A percentile compares a stretch with the other conserved stretches of the same genome.
Conservation (phyloP, 2,797 vertebrate species). For the Pelobates cultripes region DNA sequence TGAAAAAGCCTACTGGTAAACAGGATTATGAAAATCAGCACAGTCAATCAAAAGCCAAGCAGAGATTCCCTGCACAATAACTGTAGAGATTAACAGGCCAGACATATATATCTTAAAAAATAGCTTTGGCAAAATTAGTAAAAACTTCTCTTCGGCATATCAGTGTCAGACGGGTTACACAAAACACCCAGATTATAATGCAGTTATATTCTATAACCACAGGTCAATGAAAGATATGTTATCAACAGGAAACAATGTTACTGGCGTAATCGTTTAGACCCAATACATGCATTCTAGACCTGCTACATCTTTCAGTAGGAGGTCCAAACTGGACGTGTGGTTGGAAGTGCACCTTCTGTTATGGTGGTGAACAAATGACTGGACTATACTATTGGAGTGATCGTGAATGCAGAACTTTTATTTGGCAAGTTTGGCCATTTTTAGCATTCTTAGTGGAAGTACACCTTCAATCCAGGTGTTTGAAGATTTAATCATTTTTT, state of each 20-base stretch:
- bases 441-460: constrained; percentile 86
- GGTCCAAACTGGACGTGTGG: background rate
- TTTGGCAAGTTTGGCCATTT: constrained; percentile 79
- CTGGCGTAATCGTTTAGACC: background rate
- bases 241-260: background rate
- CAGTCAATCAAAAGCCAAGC: no score
- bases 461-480: constrained; percentile 88
- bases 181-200: background rate
- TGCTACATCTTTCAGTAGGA: background rate
- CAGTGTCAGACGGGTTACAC: background rate
- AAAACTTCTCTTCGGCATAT: no score
- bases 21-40: no score
- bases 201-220: background rate
- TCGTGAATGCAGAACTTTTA: constrained; percentile 57
- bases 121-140: no score
- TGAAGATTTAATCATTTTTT: constrained; percentile 81
- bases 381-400: background rate
- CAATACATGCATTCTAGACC: background rate
- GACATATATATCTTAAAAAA: no score
- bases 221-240: background rate
- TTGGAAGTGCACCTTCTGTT: background rate
- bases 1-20: no score
- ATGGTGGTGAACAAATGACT: constrained; percentile 7
- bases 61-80: no score
- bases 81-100: no score